Percentiles rank a stretch among this genome's conserved stretches.
phyloP scores from a whole-genome alignment of 2,888 invertebrate species.

The Oeneis ivallda region DNA sequence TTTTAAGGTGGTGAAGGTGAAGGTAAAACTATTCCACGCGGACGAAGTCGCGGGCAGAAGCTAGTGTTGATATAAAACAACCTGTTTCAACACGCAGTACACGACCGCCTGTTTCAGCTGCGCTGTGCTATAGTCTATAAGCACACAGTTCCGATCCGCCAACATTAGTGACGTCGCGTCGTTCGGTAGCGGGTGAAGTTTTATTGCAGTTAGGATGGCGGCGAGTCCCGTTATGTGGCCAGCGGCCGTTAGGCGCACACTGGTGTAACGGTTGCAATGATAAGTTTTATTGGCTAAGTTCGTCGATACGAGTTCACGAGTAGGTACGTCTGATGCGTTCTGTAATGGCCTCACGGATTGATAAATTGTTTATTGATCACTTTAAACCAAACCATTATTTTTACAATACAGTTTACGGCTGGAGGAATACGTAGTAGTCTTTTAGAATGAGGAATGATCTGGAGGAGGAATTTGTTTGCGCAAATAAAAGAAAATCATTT shows the following conservation, averaged over 20 bases:
- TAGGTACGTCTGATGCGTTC: constrained; percentile 3
- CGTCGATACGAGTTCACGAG: background rate
- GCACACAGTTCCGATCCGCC: background rate
- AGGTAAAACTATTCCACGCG: no score
- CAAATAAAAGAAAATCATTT: no score
- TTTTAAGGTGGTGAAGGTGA: no score
- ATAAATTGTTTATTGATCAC: background rate
- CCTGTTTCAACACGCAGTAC: background rate
- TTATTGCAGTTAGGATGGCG: background rate
- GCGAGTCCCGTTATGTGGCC: background rate
- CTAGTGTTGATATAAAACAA: no score
- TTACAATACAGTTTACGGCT: no score
- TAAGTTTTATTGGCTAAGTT: background rate
- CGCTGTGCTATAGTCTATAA: background rate
- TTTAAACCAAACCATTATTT: no score
- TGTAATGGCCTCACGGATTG: background rate
- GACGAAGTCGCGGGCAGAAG: no score
- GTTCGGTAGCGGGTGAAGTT: background rate
- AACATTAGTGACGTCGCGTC: background rate
- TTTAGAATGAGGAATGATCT: no score
- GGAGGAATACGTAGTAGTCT: no score
- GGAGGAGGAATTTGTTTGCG: no score
- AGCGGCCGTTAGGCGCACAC: background rate
- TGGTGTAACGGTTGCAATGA: background rate
- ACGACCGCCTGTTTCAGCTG: background rate